Percentiles rank a stretch among this genome's conserved stretches.
These are phyloP conservation scores for Coleophora flavipennella DNA, from an alignment of 2,888 invertebrate species.

Conservation along the genomic window DNA sequence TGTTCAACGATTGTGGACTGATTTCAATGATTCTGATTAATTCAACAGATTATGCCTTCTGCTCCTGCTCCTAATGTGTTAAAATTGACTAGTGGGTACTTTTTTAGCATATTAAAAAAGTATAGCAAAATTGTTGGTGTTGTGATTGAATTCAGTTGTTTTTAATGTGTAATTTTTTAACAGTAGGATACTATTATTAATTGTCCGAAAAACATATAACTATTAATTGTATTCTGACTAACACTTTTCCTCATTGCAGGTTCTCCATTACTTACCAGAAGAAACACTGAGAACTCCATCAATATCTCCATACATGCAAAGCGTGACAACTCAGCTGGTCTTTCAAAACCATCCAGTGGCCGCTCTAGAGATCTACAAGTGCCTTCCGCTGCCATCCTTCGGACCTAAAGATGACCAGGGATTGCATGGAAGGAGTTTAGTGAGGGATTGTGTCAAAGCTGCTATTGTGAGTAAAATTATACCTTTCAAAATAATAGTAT, in stretches of 20 bases:
- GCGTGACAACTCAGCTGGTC: slow-evolving; percentile 66
- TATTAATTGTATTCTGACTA: too few species aligned
- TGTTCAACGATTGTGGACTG: too few species aligned
- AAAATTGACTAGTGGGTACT: too few species aligned
- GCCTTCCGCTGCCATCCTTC: slow-evolving; percentile 54
- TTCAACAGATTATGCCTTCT: too few species aligned
- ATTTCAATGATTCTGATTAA: too few species aligned
- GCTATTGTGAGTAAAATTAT: slow-evolving; percentile 47
- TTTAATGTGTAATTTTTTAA: too few species aligned
- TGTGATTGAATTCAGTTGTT: too few species aligned
- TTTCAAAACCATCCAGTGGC: slow-evolving; percentile 57
- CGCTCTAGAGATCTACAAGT: slow-evolving; percentile 65
- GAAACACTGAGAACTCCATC: slow-evolving; percentile 41
- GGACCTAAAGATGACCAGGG: slow-evolving; percentile 66
- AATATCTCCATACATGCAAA: slow-evolving; percentile 60
- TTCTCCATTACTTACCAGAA: slow-evolving; percentile 42
- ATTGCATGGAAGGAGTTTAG: slow-evolving; percentile 67
- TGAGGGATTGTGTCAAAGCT: slow-evolving; percentile 73
- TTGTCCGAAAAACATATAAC: too few species aligned
- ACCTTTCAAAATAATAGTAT: background rate
- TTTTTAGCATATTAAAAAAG: too few species aligned
- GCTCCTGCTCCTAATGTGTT: too few species aligned
- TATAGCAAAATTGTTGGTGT: too few species aligned
- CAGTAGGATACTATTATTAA: too few species aligned
- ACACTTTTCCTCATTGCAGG: slow-evolving; percentile 31